Percentiles rank a stretch among this genome's conserved stretches.
These are phyloP conservation scores for Littorina saxatilis DNA, from an alignment of 1,140 invertebrate genomes.

Conservation along the genomic window DNA sequence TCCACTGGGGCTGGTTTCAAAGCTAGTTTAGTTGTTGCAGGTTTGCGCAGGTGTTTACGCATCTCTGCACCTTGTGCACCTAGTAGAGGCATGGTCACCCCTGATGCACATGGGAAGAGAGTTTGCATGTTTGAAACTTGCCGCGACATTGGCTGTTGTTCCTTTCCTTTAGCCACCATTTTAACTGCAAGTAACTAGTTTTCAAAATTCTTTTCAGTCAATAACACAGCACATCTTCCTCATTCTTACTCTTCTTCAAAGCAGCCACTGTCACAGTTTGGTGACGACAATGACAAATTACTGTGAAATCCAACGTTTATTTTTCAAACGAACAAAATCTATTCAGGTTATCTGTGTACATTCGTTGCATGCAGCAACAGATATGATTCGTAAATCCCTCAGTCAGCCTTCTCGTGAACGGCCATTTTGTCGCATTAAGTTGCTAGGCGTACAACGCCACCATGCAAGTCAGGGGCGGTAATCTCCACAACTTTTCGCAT, in stretches of 20 bases:
- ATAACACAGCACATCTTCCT: not conserved
- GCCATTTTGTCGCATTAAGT: slow-evolving; percentile 38
- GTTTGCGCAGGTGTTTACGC: slow-evolving; percentile 37
- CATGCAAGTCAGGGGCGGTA: not conserved
- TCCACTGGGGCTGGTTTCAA: slow-evolving; percentile 51
- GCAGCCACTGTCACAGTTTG: not conserved
- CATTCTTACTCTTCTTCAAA: not conserved
- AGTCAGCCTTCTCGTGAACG: not conserved
- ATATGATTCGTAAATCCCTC: too few relatives aligned
- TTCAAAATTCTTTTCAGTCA: not conserved
- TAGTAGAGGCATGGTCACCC: slow-evolving; percentile 64
- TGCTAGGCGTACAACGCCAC: slow-evolving; percentile 22
- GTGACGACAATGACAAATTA: not conserved
- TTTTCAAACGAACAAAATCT: too few relatives aligned
- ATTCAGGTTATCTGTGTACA: too few relatives aligned
- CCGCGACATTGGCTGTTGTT: slow-evolving; percentile 47
- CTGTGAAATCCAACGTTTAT: too few relatives aligned
- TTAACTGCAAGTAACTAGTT: not conserved
- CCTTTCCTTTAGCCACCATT: slow-evolving; percentile 39
- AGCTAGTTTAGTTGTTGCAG: slow-evolving; percentile 1
- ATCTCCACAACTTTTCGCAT: not conserved
- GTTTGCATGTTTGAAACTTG: too few relatives aligned
- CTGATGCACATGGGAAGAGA: slow-evolving; percentile 65
- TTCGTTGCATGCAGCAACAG: too few relatives aligned
- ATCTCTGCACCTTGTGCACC: slow-evolving; percentile 59